Evolutionary conservation across 2,113 vertebrate species (phyloP).

Genomic region (Colaptes auratus): DNA sequence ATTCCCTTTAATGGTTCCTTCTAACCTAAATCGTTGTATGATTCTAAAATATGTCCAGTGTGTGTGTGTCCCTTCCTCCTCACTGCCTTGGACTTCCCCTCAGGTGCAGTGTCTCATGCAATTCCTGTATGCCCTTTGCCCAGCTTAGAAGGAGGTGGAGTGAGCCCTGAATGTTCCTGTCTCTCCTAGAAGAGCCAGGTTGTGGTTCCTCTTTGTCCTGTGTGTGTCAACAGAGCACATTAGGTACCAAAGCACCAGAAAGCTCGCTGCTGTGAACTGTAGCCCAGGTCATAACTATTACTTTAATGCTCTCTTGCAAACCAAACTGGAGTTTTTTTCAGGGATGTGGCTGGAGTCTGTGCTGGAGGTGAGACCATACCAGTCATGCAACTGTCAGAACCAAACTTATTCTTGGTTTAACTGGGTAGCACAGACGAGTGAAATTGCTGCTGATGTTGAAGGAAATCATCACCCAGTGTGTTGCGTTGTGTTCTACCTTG

Average conservation of each 20-base stretch:
- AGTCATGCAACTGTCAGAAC: neutral
- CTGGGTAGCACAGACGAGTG: neutral
- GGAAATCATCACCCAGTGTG: fast-evolving
- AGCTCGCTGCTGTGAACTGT: neutral
- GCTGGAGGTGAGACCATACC: neutral
- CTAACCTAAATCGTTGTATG: neutral
- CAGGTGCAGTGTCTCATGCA: neutral
- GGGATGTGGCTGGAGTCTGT: neutral
- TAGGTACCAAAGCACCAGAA: neutral
- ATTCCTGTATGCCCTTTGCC: neutral
- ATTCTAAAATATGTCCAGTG: neutral
- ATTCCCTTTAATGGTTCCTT: neutral
- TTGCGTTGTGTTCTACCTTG: neutral
- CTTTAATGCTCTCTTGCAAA: constrained; percentile 33
- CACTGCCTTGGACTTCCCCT: neutral
- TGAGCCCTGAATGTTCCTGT: fast-evolving
- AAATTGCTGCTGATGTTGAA: neutral
- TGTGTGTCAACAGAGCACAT: neutral
- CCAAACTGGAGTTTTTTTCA: neutral
- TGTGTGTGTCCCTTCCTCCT: neutral
- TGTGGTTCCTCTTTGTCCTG: neutral
- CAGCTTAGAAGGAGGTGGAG: neutral
- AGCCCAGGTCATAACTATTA: neutral
- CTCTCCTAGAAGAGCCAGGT: neutral
- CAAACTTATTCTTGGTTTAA: neutral